These are phyloP conservation scores for Heterochromis multidens DNA, from an alignment of 2,113 vertebrate species.

Conservation along the genomic window DNA sequence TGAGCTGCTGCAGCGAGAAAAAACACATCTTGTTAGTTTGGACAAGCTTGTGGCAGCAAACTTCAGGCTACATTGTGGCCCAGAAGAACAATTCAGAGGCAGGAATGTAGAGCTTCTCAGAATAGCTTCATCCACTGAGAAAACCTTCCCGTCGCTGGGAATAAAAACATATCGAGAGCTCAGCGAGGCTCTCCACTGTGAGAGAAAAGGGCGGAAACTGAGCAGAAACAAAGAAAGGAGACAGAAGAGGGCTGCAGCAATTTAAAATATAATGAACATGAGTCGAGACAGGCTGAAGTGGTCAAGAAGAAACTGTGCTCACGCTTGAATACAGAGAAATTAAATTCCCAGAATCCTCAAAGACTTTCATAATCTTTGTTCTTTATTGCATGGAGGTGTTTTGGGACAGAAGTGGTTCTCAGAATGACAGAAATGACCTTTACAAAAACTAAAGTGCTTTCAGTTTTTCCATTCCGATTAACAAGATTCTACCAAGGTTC, in stretches of 20 bases:
- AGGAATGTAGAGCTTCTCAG: not conserved
- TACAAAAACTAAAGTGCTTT: not conserved
- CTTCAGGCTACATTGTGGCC: not conserved
- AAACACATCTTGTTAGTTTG: conserved; percentile 2
- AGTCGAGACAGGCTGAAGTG: not conserved
- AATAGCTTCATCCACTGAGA: not conserved
- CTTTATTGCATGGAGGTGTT: not conserved
- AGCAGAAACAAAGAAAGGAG: not conserved
- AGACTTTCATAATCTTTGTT: not conserved
- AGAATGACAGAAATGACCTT: not conserved
- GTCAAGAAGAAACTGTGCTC: not conserved
- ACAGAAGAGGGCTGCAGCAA: not conserved
- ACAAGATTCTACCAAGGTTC: not conserved
- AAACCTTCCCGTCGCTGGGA: not conserved
- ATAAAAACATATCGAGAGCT: not conserved
- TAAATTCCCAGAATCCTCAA: not conserved
- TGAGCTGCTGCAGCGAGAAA: not conserved
- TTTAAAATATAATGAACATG: not conserved
- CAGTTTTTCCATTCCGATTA: not conserved
- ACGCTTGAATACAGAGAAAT: not conserved
- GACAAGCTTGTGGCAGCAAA: not conserved
- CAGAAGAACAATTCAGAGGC: not conserved
- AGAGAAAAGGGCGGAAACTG: not conserved
- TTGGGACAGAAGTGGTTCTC: not conserved
- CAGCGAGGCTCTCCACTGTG: fast-evolving